A percentile compares a stretch with the other conserved stretches of the same genome.
Evolutionary conservation across 2,888 invertebrate genomes (phyloP).

Genomic region (Lithosia quadra): DNA sequence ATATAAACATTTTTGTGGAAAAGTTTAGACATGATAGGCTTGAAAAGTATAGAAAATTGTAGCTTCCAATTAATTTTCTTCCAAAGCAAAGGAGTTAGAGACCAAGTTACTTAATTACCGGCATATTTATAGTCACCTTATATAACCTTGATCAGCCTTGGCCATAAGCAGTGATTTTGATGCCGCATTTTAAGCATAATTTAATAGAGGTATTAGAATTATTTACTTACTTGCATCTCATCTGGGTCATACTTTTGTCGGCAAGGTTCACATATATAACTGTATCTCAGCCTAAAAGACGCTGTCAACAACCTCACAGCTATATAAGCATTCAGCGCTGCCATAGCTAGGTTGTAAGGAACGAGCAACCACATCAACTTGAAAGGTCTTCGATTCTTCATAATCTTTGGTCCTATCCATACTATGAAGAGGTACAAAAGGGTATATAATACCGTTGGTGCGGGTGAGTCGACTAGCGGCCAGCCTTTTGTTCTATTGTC

Average conservation of each 20-base stretch:
- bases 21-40: too few relatives aligned
- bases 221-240: slow-evolving; percentile 91
- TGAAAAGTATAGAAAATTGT: too few relatives aligned
- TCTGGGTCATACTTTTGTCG: slow-evolving; percentile 91
- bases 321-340: slow-evolving; percentile 94
- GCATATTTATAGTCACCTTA: too few relatives aligned
- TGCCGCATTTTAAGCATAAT: too few relatives aligned
- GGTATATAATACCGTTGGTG: slow-evolving; percentile 91
- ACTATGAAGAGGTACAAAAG: slow-evolving; percentile 92
- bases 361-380: slow-evolving; percentile 92
- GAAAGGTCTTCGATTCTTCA: slow-evolving; percentile 92
- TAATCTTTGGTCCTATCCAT: slow-evolving; percentile 92
- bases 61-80: too few relatives aligned
- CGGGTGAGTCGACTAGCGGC: slow-evolving; percentile 94
- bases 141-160: too few relatives aligned
- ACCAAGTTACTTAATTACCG: too few relatives aligned
- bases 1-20: too few relatives aligned
- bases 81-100: too few relatives aligned
- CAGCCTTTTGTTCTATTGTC: slow-evolving; percentile 94
- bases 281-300: slow-evolving; percentile 92
- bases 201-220: neutral
- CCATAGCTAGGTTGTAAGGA: slow-evolving; percentile 95
- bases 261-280: slow-evolving; percentile 95
- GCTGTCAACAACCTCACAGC: slow-evolving; percentile 91
- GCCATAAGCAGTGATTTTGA: too few relatives aligned